Evolutionary conservation across 2,797 vertebrate genomes (phyloP).

Genomic region (Chlorospingus semifuscus): DNA sequence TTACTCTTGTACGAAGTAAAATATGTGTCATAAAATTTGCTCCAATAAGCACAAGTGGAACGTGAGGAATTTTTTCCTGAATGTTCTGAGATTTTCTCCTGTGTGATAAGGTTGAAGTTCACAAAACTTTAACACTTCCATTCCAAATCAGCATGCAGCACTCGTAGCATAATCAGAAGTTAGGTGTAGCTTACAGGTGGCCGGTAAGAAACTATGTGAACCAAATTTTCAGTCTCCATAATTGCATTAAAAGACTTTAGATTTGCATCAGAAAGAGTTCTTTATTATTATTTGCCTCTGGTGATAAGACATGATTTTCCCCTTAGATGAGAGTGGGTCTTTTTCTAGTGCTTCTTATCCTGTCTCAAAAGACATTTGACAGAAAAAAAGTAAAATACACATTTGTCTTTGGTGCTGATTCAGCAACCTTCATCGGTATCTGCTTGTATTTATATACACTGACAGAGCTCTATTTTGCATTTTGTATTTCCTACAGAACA

Average conservation of each 20-base stretch:
- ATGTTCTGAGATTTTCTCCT: not conserved
- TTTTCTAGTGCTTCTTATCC: not conserved
- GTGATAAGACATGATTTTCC: not conserved
- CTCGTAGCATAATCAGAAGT: not conserved
- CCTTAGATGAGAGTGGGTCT: not conserved
- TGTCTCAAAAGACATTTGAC: not conserved
- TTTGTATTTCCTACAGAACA: not conserved
- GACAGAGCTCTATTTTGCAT: not conserved
- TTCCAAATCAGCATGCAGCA: not conserved
- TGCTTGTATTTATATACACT: not conserved
- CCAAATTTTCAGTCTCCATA: not conserved
- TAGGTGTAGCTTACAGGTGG: not conserved
- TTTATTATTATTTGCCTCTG: not conserved
- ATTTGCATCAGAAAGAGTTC: not conserved
- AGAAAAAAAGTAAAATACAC: not conserved
- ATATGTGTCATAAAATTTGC: not conserved
- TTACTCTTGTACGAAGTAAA: not conserved
- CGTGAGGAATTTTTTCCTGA: not conserved
- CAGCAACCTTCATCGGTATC: not conserved
- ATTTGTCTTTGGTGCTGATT: not conserved
- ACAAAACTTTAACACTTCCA: not conserved
- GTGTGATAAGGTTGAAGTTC: not conserved
- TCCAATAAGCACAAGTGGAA: not conserved
- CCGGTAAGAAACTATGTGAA: not conserved
- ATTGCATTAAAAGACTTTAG: not conserved